phyloP scores from a whole-genome alignment of 1,140 invertebrate genomes.

The Achroia grisella region DNA sequence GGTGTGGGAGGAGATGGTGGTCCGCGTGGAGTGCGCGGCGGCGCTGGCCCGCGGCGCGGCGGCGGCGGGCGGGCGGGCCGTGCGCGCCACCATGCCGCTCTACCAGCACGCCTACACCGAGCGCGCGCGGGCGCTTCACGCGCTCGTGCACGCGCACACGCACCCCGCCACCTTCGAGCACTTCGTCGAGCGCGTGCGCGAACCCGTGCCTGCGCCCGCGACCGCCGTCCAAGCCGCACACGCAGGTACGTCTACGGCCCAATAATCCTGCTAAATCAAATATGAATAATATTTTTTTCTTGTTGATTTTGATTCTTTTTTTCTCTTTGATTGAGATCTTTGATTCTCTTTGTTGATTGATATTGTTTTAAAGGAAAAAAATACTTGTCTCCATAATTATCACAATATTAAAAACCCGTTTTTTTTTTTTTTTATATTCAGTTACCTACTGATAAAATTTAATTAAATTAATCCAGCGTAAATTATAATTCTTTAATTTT shows the following conservation, averaged over 20 bases:
- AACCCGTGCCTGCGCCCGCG: conserved; percentile 29
- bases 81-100: conserved; percentile 88
- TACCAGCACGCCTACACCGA: conserved; percentile 97
- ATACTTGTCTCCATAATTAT: too few species aligned
- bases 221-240: not conserved
- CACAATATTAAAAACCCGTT: too few species aligned
- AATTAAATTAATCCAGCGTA: too few species aligned
- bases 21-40: conserved; percentile 91
- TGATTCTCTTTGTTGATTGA: too few species aligned
- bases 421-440: too few species aligned
- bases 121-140: conserved; percentile 88
- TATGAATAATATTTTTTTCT: too few species aligned
- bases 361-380: too few species aligned
- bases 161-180: conserved; percentile 91
- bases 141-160: conserved; percentile 91
- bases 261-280: too few species aligned
- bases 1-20: conserved; percentile 94
- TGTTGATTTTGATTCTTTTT: too few species aligned
- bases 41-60: conserved; percentile 93
- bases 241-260: not conserved
- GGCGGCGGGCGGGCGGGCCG: conserved; percentile 92
- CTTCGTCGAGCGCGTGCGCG: conserved; percentile 53
- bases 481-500: too few species aligned
- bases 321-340: too few species aligned
- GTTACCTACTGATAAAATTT: too few species aligned